These are phyloP conservation scores for Melanotaenia maccullochi DNA, from an alignment of 2,797 vertebrate genomes.

Conservation along the genomic window DNA sequence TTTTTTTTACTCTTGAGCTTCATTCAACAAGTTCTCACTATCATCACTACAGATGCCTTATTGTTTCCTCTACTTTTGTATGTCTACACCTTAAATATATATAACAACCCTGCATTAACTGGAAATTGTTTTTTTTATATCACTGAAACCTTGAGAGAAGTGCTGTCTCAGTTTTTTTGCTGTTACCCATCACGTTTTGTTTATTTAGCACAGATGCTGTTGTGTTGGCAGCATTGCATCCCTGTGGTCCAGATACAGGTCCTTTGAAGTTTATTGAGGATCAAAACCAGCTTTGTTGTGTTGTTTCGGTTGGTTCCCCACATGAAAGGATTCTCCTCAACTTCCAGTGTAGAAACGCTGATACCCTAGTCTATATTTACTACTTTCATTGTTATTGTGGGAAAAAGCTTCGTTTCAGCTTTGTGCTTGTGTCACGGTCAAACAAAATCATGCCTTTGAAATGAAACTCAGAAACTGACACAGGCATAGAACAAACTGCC, in stretches of 20 bases:
- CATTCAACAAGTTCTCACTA: not conserved
- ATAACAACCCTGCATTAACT: not conserved
- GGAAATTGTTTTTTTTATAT: conserved; percentile 12
- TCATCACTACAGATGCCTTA: not conserved
- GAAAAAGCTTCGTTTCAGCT: not conserved
- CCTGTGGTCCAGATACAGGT: conserved; percentile 35
- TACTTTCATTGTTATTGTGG: not conserved
- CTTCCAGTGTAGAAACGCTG: conserved; percentile 19
- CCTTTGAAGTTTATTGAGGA: conserved; percentile 25
- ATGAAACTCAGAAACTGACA: not conserved
- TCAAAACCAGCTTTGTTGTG: conserved; percentile 28
- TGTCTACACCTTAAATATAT: not conserved
- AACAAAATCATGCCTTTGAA: conserved; percentile 11
- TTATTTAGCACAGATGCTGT: conserved; percentile 19
- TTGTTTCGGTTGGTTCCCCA: conserved; percentile 28
- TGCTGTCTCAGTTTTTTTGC: not conserved
- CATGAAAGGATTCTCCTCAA: conserved; percentile 33
- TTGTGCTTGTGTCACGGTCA: not conserved
- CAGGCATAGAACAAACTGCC: not conserved
- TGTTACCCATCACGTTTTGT: conserved; percentile 6
- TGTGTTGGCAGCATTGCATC: conserved; percentile 10
- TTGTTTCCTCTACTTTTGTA: not conserved
- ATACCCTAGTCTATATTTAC: not conserved
- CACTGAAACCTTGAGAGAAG: conserved; percentile 1
- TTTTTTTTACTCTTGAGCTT: not conserved